Percentiles rank a stretch among this genome's conserved stretches.
Conservation (phyloP, 1,140 invertebrate genomes). For the Parasteatoda tepidariorum region DNA sequence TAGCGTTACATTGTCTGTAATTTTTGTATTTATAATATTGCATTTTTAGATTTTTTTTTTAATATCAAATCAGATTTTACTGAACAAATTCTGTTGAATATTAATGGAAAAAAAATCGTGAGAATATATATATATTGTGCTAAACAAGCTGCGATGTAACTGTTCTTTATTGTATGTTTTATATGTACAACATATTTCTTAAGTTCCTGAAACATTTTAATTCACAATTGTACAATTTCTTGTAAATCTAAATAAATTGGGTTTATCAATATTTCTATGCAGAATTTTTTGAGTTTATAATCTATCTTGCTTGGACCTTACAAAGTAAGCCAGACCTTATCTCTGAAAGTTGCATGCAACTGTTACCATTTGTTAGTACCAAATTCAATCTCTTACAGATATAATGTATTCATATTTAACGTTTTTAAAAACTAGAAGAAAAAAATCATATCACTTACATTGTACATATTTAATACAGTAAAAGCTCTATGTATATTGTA, state of each 20-base stretch:
- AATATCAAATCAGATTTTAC: neutral
- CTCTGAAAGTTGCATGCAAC: no score
- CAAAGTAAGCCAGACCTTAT: no score
- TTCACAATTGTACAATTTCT: slow-evolving; percentile 48
- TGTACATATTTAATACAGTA: no score
- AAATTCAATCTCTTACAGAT: no score
- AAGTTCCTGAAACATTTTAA: slow-evolving; percentile 51
- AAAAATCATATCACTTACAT: no score
- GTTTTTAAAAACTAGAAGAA: no score
- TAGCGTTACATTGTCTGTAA: slow-evolving; percentile 51
- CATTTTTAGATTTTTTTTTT: neutral
- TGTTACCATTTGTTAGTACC: no score
- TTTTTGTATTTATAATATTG: slow-evolving; percentile 43
- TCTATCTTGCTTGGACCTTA: no score
- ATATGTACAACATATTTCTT: slow-evolving; percentile 49
- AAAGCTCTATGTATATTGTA: no score
- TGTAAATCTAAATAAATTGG: slow-evolving; percentile 60
- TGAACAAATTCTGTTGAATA: neutral
- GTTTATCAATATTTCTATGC: slow-evolving; percentile 28
- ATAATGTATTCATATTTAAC: no score
- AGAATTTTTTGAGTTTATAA: neutral
- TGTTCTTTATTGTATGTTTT: slow-evolving; percentile 42
- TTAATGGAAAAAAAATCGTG: neutral
- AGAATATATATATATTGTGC: slow-evolving; percentile 17
- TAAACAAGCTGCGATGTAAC: slow-evolving; percentile 5